These are phyloP conservation scores for Adela reaumurella DNA, from an alignment of 2,888 invertebrate species.

Conservation along the genomic window DNA sequence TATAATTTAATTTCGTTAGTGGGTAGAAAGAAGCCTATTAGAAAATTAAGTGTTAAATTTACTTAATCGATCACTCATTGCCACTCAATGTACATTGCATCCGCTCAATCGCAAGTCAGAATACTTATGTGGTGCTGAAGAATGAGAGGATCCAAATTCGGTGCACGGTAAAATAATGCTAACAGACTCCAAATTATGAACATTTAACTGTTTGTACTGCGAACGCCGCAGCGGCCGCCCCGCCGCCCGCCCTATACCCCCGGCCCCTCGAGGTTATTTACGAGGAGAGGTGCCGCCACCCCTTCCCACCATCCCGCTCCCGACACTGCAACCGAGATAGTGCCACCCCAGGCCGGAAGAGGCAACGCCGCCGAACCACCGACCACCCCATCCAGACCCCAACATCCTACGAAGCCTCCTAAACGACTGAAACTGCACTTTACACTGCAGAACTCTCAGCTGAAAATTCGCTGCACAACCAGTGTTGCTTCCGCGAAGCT, in stretches of 20 bases:
- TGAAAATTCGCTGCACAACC: slow-evolving; percentile 11
- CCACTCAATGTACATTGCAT: too few relatives aligned
- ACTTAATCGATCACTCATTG: too few relatives aligned
- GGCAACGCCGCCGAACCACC: slow-evolving; percentile 28
- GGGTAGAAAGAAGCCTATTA: too few relatives aligned
- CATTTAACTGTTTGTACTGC: slow-evolving; percentile 57
- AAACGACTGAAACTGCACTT: not conserved
- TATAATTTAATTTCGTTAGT: too few relatives aligned
- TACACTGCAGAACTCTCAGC: slow-evolving; percentile 11
- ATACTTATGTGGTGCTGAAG: too few relatives aligned
- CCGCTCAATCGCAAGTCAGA: too few relatives aligned
- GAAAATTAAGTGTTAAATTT: too few relatives aligned
- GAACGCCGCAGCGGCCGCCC: slow-evolving; percentile 56
- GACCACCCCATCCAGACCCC: slow-evolving; percentile 12
- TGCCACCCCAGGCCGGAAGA: slow-evolving; percentile 49
- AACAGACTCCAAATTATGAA: slow-evolving; percentile 57
- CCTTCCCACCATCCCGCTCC: too few relatives aligned
- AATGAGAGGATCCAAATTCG: too few relatives aligned
- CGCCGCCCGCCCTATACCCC: slow-evolving; percentile 57
- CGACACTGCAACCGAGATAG: slow-evolving; percentile 48
- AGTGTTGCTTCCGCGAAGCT: not conserved
- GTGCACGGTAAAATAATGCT: slow-evolving; percentile 56
- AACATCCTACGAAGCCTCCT: not conserved
- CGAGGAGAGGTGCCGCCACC: slow-evolving; percentile 27
- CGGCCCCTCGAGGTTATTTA: slow-evolving; percentile 54